These are phyloP conservation scores for Paralichthys olivaceus DNA, from an alignment of 2,113 vertebrate genomes.

Conservation along the genomic window DNA sequence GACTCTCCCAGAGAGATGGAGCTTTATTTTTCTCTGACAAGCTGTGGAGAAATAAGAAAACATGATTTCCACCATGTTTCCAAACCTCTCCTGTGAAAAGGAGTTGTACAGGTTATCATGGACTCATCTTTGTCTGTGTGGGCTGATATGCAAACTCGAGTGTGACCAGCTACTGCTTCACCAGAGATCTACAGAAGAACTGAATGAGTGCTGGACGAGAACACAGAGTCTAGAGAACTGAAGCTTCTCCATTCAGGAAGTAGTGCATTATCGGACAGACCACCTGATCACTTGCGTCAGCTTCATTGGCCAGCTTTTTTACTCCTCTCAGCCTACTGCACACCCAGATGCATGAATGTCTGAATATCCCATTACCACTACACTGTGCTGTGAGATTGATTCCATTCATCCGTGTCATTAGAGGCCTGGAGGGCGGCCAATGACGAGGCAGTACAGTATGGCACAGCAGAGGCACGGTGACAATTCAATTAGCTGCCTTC, in stretches of 20 bases:
- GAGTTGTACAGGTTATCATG: background rate
- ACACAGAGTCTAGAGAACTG: background rate
- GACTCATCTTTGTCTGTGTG: conserved; percentile 5
- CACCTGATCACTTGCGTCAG: conserved; percentile 17
- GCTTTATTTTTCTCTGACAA: conserved; percentile 1
- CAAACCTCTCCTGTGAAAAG: conserved; percentile 10
- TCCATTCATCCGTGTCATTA: conserved; percentile 75
- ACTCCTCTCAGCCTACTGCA: conserved; percentile 27
- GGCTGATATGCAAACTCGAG: background rate
- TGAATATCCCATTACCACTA: conserved; percentile 56
- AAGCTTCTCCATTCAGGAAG: background rate
- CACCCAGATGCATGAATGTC: conserved; percentile 40
- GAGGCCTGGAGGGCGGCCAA: conserved; percentile 69
- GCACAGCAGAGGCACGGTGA: conserved; percentile 57
- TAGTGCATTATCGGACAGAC: conserved; percentile 4
- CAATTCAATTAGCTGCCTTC: conserved; percentile 79
- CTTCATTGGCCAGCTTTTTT: conserved; percentile 8
- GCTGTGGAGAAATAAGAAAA: background rate
- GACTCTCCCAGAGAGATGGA: conserved; percentile 5
- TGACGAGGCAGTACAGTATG: conserved; percentile 50
- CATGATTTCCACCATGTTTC: conserved; percentile 14
- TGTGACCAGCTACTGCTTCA: background rate
- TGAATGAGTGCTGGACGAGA: background rate
- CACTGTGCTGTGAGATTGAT: conserved; percentile 60
- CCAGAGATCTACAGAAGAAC: background rate